Percentiles rank a stretch among this genome's conserved stretches.
phyloP scores from a whole-genome alignment of 92 coral and sea anemone genomes.

The Montipora capitata region DNA sequence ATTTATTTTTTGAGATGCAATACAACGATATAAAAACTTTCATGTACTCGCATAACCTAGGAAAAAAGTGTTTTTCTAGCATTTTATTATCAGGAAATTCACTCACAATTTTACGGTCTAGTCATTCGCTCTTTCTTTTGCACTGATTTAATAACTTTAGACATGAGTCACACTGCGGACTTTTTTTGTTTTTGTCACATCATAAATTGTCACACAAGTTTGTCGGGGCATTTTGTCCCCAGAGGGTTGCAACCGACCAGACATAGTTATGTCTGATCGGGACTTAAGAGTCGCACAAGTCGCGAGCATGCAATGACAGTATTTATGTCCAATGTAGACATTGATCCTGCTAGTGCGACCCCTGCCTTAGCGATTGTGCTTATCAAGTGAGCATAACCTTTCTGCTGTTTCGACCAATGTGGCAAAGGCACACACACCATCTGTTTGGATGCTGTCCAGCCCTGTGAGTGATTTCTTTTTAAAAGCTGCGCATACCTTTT shows the following conservation, averaged over 20 bases:
- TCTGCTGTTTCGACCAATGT: constrained; percentile 32
- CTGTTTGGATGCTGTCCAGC: constrained; percentile 66
- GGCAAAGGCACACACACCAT: constrained; percentile 55
- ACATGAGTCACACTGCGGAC: no score
- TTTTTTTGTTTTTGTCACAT: neutral
- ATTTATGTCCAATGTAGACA: neutral
- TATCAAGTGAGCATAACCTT: neutral
- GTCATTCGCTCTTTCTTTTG: constrained; percentile 15
- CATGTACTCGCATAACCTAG: neutral
- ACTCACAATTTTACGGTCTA: constrained; percentile 14
- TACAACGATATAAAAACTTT: constrained; percentile 1
- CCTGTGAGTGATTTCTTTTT: constrained; percentile 65
- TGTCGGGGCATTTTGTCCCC: constrained; percentile 5
- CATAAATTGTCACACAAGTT: constrained; percentile 10
- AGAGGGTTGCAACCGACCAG: neutral
- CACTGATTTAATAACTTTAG: neutral
- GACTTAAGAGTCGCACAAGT: neutral
- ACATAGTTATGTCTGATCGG: neutral
- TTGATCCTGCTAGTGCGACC: neutral
- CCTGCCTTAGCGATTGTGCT: neutral
- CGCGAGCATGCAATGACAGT: neutral
- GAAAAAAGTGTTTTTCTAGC: constrained; percentile 8
- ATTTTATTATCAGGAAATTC: constrained; percentile 31
- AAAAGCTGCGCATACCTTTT: constrained; percentile 72
- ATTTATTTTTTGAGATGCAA: neutral